Percentiles rank a stretch among this genome's conserved stretches.
Conservation (phyloP, 2,113 vertebrate genomes). For the Xenopus laevis region DNA sequence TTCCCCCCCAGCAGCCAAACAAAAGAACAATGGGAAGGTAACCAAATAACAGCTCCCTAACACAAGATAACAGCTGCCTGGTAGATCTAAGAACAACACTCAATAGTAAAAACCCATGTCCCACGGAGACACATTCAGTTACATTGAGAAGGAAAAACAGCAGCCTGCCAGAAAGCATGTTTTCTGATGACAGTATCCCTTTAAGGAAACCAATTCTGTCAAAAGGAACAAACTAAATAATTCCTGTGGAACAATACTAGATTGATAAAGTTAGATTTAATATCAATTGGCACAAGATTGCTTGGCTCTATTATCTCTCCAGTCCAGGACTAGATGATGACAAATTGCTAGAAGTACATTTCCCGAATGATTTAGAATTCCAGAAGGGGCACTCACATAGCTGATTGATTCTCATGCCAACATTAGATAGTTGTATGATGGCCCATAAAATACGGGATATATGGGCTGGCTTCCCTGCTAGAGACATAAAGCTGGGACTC, state of each 20-base stretch:
- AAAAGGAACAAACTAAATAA: not conserved
- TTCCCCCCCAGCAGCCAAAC: no score
- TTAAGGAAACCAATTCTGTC: not conserved
- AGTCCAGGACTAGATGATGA: conserved; percentile 18
- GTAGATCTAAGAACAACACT: no score
- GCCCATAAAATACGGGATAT: not conserved
- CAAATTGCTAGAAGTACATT: conserved; percentile 27
- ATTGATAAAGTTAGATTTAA: conserved; percentile 19
- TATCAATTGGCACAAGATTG: conserved; percentile 26
- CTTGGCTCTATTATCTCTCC: conserved; percentile 23
- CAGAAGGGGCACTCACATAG: conserved; percentile 23
- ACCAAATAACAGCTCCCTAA: no score
- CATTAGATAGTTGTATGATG: conserved; percentile 17
- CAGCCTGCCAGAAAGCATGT: no score
- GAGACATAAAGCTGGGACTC: not conserved
- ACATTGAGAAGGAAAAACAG: no score
- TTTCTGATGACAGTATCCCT: no score
- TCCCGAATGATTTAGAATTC: conserved; percentile 29
- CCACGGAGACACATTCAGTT: no score
- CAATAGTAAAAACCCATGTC: no score
- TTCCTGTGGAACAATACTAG: not conserved
- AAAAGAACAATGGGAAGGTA: no score
- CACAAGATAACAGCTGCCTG: no score
- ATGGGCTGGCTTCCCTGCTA: conserved; percentile 15
- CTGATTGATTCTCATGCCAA: conserved; percentile 31